Conservation (phyloP, 2,888 invertebrate species). For the Dromius quadrimaculatus region DNA sequence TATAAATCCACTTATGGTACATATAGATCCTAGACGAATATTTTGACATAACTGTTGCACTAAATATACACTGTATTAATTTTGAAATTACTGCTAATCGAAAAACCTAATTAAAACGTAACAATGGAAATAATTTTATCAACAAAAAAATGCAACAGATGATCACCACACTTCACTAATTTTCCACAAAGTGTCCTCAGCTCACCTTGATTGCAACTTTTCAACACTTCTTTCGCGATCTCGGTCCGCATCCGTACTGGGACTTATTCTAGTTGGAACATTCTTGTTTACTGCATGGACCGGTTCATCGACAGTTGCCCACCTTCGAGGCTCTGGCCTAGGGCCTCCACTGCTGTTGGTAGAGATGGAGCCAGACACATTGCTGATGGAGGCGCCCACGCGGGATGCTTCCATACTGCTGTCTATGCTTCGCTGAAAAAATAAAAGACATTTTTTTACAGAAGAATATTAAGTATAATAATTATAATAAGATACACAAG, state of each 20-base stretch:
- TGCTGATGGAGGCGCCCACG: conserved; percentile 5
- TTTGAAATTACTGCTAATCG: too few species aligned
- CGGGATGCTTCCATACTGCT: conserved; percentile 57
- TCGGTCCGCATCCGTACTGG: conserved; percentile 65
- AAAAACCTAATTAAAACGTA: too few species aligned
- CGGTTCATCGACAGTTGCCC: conserved; percentile 58
- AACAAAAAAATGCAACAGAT: too few species aligned
- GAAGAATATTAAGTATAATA: too few species aligned
- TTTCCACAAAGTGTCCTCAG: conserved; percentile 21
- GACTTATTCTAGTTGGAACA: conserved; percentile 65
- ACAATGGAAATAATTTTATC: too few species aligned
- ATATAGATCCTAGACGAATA: too few species aligned
- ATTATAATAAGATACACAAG: too few species aligned
- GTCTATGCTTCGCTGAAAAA: conserved; percentile 65
- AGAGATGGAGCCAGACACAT: conserved; percentile 37
- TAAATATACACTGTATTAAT: too few species aligned
- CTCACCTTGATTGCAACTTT: conserved; percentile 56
- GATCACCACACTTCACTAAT: too few species aligned
- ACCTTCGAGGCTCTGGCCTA: conserved; percentile 58
- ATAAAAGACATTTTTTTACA: too few species aligned
- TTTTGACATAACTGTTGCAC: too few species aligned
- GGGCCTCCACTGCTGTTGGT: conserved; percentile 58
- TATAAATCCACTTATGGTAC: too few species aligned
- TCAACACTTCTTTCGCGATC: conserved; percentile 22
- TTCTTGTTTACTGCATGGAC: conserved; percentile 62